These are phyloP conservation scores for Acleris holmiana DNA, from an alignment of 2,888 invertebrate species.

Conservation along the genomic window DNA sequence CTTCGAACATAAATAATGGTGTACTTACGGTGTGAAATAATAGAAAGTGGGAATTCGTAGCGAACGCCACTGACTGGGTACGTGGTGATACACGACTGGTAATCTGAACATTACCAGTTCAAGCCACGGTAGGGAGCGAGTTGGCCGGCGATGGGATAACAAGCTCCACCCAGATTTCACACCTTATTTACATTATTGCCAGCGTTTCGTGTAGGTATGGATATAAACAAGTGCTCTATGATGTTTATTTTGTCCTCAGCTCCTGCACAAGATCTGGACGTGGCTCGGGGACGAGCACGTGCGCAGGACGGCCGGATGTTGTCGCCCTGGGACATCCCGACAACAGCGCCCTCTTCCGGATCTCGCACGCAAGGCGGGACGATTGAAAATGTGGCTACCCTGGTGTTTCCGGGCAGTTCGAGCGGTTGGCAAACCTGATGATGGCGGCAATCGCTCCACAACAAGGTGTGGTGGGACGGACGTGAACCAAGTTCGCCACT, in stretches of 20 bases:
- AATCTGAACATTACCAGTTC: not conserved
- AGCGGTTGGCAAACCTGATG: no score
- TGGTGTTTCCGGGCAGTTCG: no score
- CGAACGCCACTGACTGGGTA: not conserved
- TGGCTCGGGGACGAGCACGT: not conserved
- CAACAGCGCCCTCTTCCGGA: no score
- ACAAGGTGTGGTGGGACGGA: no score
- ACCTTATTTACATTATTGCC: not conserved
- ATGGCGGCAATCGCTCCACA: no score
- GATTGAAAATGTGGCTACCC: no score
- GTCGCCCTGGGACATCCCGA: no score
- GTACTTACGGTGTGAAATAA: not conserved
- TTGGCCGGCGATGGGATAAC: constrained; percentile 4
- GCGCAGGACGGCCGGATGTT: constrained; percentile 6
- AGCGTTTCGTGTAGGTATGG: no score
- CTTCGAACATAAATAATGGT: not conserved
- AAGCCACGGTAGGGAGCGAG: not conserved
- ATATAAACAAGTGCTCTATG: no score
- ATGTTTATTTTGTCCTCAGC: not conserved
- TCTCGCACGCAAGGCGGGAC: no score
- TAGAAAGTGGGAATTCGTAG: not conserved
- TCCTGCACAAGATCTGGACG: constrained; percentile 3
- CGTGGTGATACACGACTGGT: not conserved
- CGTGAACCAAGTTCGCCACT: no score
- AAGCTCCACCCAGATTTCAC: not conserved